These are phyloP conservation scores for Augiades crinisus DNA, from an alignment of 2,888 invertebrate genomes.

Conservation along the genomic window DNA sequence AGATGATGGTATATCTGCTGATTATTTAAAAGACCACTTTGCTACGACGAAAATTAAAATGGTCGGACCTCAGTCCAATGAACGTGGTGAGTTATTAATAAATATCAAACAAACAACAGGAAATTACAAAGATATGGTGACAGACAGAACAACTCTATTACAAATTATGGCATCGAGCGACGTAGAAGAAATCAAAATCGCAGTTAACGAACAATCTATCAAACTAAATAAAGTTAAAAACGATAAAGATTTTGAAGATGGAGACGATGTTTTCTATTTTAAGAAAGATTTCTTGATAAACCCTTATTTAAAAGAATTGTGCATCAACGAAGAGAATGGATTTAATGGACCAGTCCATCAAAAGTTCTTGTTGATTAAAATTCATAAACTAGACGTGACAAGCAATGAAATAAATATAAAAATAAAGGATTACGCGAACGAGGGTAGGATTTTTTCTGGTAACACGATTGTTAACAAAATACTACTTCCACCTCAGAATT, in stretches of 20 bases:
- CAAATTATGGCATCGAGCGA: conserved; percentile 53
- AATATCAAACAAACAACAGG: conserved; percentile 56
- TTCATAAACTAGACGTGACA: conserved; percentile 52
- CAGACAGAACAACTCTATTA: conserved; percentile 54
- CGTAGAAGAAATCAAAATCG: conserved; percentile 48
- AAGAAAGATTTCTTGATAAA: conserved; percentile 53
- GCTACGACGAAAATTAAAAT: conserved; percentile 53
- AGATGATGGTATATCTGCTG: conserved; percentile 63
- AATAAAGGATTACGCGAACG: conserved; percentile 50
- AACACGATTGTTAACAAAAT: conserved; percentile 34
- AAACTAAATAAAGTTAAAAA: conserved; percentile 44
- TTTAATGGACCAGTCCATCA: conserved; percentile 41
- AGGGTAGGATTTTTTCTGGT: conserved; percentile 43
- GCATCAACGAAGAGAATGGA: too few relatives aligned
- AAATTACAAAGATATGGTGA: conserved; percentile 51
- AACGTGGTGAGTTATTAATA: conserved; percentile 48
- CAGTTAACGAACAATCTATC: conserved; percentile 50
- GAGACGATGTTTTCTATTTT: conserved; percentile 54
- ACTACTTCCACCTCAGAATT: conserved; percentile 42
- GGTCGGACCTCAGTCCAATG: conserved; percentile 46
- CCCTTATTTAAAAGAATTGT: too few relatives aligned
- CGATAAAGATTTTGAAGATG: conserved; percentile 48
- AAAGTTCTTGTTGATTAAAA: conserved; percentile 56
- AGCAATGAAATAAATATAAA: conserved; percentile 54
- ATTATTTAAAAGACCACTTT: conserved; percentile 49